A percentile compares a stretch with the other conserved stretches of the same genome.
phyloP scores from a whole-genome alignment of 2,888 invertebrate genomes.

The Diarsia dahlii region DNA sequence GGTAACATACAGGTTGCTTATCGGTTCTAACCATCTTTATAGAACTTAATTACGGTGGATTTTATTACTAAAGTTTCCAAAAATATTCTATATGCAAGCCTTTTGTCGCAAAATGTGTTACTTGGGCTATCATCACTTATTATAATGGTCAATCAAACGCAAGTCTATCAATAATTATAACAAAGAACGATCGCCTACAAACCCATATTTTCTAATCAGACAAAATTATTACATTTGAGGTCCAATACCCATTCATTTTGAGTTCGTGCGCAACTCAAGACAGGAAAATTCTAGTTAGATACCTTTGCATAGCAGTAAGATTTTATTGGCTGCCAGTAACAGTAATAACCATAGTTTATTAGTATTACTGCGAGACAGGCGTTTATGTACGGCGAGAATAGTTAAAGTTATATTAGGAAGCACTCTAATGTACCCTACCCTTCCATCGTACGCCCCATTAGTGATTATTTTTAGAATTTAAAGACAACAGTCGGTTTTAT shows the following conservation, averaged over 20 bases:
- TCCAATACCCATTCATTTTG: not conserved
- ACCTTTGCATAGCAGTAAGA: constrained; percentile 63
- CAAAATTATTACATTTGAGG: not conserved
- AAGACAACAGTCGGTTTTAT: constrained; percentile 20
- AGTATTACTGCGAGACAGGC: constrained; percentile 13
- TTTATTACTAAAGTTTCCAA: too few species aligned
- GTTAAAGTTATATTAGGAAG: constrained; percentile 25
- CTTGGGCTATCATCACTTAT: not conserved
- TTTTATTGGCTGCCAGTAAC: constrained; percentile 46
- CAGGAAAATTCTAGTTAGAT: constrained; percentile 19
- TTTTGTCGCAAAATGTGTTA: too few species aligned
- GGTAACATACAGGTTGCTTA: too few species aligned
- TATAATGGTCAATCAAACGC: not conserved
- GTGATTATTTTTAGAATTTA: constrained; percentile 36
- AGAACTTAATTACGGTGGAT: too few species aligned
- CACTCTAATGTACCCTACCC: constrained; percentile 17
- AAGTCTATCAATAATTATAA: too few species aligned
- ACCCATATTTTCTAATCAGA: not conserved
- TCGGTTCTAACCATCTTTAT: too few species aligned
- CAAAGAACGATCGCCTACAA: not conserved
- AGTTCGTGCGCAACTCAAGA: constrained; percentile 12
- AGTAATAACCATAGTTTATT: constrained; percentile 28
- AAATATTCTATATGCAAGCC: too few species aligned
- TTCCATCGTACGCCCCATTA: constrained; percentile 15
- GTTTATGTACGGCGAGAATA: constrained; percentile 20